Evolutionary conservation across 1,140 invertebrate genomes (phyloP), one percentile per base, ranked within the genome.

Genomic region (Ceratina australensis): DNA sequence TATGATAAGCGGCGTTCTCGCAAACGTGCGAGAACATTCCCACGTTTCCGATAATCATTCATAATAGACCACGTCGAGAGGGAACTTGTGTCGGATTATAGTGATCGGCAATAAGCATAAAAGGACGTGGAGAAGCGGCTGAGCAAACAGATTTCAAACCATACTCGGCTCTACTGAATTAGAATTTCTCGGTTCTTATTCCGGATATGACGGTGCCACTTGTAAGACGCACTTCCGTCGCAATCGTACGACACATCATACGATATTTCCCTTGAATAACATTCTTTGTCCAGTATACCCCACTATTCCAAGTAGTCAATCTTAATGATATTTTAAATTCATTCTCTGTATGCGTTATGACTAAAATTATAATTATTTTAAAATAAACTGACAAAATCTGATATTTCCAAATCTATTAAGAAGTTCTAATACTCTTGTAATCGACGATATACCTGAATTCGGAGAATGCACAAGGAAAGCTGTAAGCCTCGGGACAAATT

Each of bases 191-290:
- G 49, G 59, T 66, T 68, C 81, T 78, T 81, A 73, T 85, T 79
- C 86, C 88, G 88, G 88, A 89, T 89, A 84, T 86, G 84, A 84
- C 86, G 82, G 86, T 79, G 85, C 83, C 78, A 84, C 80, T 79
- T 83, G 81, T 75, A 80, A 83, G 85, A 80, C 74, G 57, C 64
- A 71, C 81, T 88, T 89, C 85, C 88, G 85, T 57, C 26, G 26
- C 50, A 7, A 57, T 50, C 50, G n/a, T 16, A 24, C 76, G 78
- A 60, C 65, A 72, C 54, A 33, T 18, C 56, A 65, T 49, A 49
- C 56, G 64, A 72, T 49, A 74, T 69, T 79, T 66, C 50, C 47
- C 15, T 16, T 49, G 24, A 49, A 22, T 72, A 61, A 66, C 61
- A n/a, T 42, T 79, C 49, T 20, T 24, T 20, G 13, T 15, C 28